A percentile compares a stretch with the other conserved stretches of the same genome.
Conservation (phyloP, 2,888 invertebrate species). For the Sarcophaga caerulescens region DNA sequence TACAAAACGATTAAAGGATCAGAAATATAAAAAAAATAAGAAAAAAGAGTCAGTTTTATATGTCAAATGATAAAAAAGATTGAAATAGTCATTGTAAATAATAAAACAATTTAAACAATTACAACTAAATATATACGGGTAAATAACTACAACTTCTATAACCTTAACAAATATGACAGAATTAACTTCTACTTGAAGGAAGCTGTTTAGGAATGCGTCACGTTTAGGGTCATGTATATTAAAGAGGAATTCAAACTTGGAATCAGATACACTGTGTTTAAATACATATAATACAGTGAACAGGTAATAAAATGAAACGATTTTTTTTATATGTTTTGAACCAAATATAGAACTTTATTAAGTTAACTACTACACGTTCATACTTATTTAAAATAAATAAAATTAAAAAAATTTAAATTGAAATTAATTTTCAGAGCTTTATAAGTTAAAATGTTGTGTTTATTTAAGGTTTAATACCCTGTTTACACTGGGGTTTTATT, state of each 20-base stretch:
- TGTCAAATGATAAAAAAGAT: background rate
- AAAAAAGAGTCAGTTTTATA: background rate
- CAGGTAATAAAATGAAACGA: background rate
- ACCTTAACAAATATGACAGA: conserved; percentile 5
- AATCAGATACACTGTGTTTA: background rate
- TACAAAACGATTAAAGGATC: background rate
- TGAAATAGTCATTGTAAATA: conserved; percentile 1
- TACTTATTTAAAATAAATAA: no score
- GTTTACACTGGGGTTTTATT: no score
- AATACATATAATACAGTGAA: background rate
- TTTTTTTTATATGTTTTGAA: background rate
- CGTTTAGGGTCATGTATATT: no score
- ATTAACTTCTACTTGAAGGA: background rate
- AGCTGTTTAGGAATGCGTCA: no score
- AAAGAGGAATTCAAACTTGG: no score
- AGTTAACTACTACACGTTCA: no score
- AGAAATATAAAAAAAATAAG: background rate
- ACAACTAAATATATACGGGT: background rate
- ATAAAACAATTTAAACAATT: conserved; percentile 7
- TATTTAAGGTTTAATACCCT: no score
- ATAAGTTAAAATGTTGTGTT: no score
- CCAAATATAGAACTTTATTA: conserved; percentile 13
- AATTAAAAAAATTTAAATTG: no score
- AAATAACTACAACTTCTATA: background rate
- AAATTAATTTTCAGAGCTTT: no score